A percentile compares a stretch with the other conserved stretches of the same genome.
These are phyloP conservation scores for Endotricha flammealis DNA, from an alignment of 2,888 invertebrate species.

Conservation along the genomic window DNA sequence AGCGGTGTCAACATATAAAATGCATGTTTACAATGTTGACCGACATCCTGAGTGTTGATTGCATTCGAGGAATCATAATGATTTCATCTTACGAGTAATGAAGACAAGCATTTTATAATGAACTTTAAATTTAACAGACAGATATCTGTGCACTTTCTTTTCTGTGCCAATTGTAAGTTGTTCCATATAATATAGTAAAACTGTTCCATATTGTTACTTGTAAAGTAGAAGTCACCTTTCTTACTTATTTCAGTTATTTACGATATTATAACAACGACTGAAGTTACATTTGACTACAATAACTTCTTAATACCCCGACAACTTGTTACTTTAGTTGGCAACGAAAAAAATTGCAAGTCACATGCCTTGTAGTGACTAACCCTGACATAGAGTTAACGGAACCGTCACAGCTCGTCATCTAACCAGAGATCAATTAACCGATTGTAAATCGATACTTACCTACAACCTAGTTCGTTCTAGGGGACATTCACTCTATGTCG, in stretches of 20 bases:
- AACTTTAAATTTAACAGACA: not conserved
- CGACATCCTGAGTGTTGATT: conserved; percentile 7
- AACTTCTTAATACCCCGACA: not conserved
- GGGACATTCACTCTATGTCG: conserved; percentile 20
- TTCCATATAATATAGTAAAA: no score
- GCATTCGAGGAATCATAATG: conserved; percentile 8
- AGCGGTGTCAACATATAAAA: conserved; percentile 9
- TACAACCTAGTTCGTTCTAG: conserved; percentile 15
- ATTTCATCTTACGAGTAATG: conserved; percentile 4
- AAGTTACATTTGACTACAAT: no score
- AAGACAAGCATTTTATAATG: conserved; percentile 1
- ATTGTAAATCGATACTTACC: conserved; percentile 32
- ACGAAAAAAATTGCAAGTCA: conserved; percentile 33
- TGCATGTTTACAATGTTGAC: conserved; percentile 10
- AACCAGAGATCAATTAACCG: conserved; percentile 44
- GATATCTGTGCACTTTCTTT: not conserved
- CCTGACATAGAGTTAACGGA: conserved; percentile 36
- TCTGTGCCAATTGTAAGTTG: not conserved
- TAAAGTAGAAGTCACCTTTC: no score
- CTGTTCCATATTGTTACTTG: no score
- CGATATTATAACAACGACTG: no score
- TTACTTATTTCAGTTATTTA: no score
- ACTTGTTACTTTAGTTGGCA: conserved; percentile 18
- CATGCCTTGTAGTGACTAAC: conserved; percentile 33
- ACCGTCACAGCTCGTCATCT: conserved; percentile 31